phyloP scores from a whole-genome alignment of 2,888 invertebrate species.

The Fabriciana adippe region DNA sequence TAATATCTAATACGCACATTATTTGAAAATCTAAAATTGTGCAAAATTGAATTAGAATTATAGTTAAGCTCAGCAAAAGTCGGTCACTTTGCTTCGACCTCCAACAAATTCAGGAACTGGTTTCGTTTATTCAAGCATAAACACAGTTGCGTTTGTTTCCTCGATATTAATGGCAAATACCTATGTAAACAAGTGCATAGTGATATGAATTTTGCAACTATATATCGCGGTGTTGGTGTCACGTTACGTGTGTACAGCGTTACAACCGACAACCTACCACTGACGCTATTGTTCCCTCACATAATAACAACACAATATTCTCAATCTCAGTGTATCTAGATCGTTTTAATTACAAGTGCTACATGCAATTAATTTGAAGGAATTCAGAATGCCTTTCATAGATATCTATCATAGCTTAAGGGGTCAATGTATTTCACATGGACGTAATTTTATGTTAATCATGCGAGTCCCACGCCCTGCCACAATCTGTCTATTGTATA shows the following conservation, averaged over 20 bases:
- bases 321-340: constrained; percentile 56
- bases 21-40: not conserved
- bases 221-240: constrained; percentile 48
- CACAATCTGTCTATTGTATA: constrained; percentile 28
- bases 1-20: too few relatives aligned
- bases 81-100: constrained; percentile 17
- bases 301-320: constrained; percentile 50
- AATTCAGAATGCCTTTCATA: constrained; percentile 51
- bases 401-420: constrained; percentile 45
- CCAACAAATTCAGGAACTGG: constrained; percentile 33
- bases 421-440: constrained; percentile 54
- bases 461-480: constrained; percentile 52
- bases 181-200: constrained; percentile 28
- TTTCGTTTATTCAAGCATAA: constrained; percentile 32
- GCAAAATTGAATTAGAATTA: not conserved
- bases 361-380: constrained; percentile 43
- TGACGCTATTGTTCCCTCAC: constrained; percentile 56
- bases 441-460: constrained; percentile 51
- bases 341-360: constrained; percentile 45
- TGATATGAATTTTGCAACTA: constrained; percentile 49
- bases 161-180: constrained; percentile 36
- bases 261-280: constrained; percentile 45
- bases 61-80: not conserved
- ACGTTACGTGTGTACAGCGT: constrained; percentile 47
- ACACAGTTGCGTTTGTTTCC: constrained; percentile 33